These are phyloP conservation scores for Panthera leo DNA, from an alignment of 2,113 vertebrate species.

Conservation along the genomic window DNA sequence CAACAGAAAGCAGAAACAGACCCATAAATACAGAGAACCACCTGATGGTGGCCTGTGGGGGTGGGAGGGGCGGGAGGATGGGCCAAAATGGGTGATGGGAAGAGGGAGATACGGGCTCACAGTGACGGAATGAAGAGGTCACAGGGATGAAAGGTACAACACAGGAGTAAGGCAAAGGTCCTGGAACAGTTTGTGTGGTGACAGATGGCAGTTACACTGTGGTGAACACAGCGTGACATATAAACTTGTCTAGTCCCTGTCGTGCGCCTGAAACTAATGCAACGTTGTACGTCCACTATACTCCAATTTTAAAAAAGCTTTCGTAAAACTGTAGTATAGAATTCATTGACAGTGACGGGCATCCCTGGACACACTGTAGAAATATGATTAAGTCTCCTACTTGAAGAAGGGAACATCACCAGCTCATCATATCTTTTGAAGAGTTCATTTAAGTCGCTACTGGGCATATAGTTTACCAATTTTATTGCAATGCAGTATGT, in stretches of 20 bases:
- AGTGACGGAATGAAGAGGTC: not conserved
- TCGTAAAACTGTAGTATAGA: rapidly evolving
- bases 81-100: not conserved
- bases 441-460: not conserved
- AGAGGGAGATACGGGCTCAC: not conserved
- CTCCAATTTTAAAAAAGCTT: not conserved
- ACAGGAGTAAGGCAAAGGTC: not conserved
- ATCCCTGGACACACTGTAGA: not conserved
- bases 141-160: not conserved
- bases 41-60: not conserved
- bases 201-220: not conserved
- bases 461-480: not conserved
- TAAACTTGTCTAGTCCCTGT: not conserved
- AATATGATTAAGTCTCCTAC: not conserved
- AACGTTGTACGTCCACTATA: not conserved
- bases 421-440: rapidly evolving
- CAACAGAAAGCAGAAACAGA: not conserved
- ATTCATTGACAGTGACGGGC: rapidly evolving
- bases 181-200: too few relatives aligned
- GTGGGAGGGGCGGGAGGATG: not conserved
- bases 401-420: not conserved
- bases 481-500: not conserved
- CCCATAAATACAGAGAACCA: not conserved
- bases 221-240: not conserved
- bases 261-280: not conserved